phyloP scores from a whole-genome alignment of 2,888 invertebrate species.

The Blastobasis lacticolella region DNA sequence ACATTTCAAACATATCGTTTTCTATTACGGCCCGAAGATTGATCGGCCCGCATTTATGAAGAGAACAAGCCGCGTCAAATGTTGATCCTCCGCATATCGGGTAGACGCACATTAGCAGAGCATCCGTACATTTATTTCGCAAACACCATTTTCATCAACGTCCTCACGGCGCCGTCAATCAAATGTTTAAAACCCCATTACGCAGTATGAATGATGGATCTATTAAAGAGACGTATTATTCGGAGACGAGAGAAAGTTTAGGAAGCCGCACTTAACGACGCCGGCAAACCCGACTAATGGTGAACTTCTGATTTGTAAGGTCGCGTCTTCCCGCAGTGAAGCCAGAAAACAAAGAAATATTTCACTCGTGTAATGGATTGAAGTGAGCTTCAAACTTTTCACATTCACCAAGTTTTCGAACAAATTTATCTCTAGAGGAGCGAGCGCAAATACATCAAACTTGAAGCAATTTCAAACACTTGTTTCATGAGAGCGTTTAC shows the following conservation, averaged over 20 bases:
- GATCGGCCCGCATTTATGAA: conserved; percentile 51
- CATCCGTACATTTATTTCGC: conserved; percentile 7
- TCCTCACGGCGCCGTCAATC: conserved; percentile 25
- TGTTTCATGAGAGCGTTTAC: conserved; percentile 59
- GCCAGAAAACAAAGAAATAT: conserved; percentile 73
- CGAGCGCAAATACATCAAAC: conserved; percentile 69
- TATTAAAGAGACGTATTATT: conserved; percentile 25
- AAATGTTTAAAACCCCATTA: conserved; percentile 28
- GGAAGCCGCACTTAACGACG: conserved; percentile 14
- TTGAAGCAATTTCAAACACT: conserved; percentile 67
- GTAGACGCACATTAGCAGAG: conserved; percentile 7
- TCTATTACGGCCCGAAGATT: conserved; percentile 54
- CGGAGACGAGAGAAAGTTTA: conserved; percentile 12
- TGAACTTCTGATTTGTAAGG: conserved; percentile 61
- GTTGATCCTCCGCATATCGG: conserved; percentile 13
- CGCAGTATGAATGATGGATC: conserved; percentile 27
- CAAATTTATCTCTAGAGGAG: conserved; percentile 70
- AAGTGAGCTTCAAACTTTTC: conserved; percentile 72
- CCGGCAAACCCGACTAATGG: conserved; percentile 32
- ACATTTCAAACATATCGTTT: conserved; percentile 63
- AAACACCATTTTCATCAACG: conserved; percentile 9
- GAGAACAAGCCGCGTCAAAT: conserved; percentile 19
- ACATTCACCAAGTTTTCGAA: conserved; percentile 70
- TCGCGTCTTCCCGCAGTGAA: conserved; percentile 40
- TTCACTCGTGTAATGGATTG: conserved; percentile 73